Base-by-base conservation (phyloP, 1,140 invertebrate species). In the Hypsibius dujardini region DNA sequence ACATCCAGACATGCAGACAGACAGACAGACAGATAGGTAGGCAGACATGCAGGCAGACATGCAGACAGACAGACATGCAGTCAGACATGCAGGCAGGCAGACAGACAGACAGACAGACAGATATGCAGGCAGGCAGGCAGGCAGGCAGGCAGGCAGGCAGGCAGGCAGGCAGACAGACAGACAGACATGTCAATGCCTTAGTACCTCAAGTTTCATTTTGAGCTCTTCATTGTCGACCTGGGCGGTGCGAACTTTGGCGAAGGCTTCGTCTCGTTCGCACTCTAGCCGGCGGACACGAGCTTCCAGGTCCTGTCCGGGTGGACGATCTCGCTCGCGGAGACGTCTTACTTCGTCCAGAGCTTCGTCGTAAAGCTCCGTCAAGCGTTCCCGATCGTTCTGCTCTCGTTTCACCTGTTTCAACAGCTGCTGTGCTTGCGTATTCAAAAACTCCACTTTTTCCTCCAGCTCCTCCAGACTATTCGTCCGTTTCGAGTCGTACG, bases 361-460 rank as follows among this genome's bases (percentile, higher is more conserved):
- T 42, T 67, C 62, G 7, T 67, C 62, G 62, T 67, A 67, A 3
- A 14, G 62, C 62, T 67, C 62, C 12, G 62, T 42, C 62, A 67
- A 3, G 7, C 42, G 7, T 67, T 67, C 62, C 7, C 62, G 62
- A 3, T 67, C 62, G 3, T 3, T 42, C 42, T 67, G 62, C 42
- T 67, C 62, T 3, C 62, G 62, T 42, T 67, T 67, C 7, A 67
- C 3, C 62, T 67, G 62, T 42, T 67, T 67, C 7, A 67, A 42
- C 7, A 67, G 62, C 62, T 67, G 62, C 45, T 67, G 62, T 3
- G 62, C 62, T 42, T 67, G 62, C 7, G 7, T 14, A 42, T 67
- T 67, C 7, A 67, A 42, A 42, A 7, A 67, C 12, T 67, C 62
- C 62, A 67, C 62, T 42, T 67, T 67, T 3, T 67, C 62, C 42